Evolutionary conservation across 2,888 invertebrate genomes (phyloP), one percentile per base, ranked within the genome.

Genomic region (Nomada hirtipes): DNA sequence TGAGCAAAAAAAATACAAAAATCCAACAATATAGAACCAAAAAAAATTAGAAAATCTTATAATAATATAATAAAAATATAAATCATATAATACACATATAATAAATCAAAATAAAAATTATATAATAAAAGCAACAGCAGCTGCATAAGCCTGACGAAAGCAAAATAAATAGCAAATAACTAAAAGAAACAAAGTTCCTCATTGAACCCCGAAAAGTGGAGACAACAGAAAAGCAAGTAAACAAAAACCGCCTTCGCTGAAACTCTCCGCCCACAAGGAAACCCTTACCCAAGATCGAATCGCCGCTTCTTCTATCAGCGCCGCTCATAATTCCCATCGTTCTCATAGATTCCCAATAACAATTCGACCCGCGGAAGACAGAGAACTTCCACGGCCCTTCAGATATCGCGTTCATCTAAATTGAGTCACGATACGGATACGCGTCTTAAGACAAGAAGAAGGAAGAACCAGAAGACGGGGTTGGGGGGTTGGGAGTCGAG

Each of bases 401-500:
- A 13, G 52, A 71, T 65, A 79, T 78, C 79, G 71, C 42, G 36
- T 71, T 29, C 65, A 80, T 80, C 79, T 80, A 79, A 79, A 80
- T 80, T 72, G 74, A 81, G 81, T 74, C 81, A 80, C 81, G 80
- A 81, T 70, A 81, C 79, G 73, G 80, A 72, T 68, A 81, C 70
- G 81, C 73, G 70, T 57, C 1, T 52, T 57, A 50, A 65, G 59
- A 70, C 55, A 26, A 53, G 61, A 65, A 68, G 71, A 52, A 59
- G 47, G 53, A 42, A 69, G 70, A 65, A 52, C 13, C 13, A 36
- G 69, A 61, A 18, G 47, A 26, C 4, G 9, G 20, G 18, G 47
- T 55, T 42, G 36, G 36, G n/a, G 10, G 53, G 7, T 36, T 36
- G 36, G 36, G 36, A 36, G 42, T 9, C 26, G 20, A 26, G 10